Conservation (phyloP, 2,888 invertebrate species). For the Stegophylla sp. region DNA sequence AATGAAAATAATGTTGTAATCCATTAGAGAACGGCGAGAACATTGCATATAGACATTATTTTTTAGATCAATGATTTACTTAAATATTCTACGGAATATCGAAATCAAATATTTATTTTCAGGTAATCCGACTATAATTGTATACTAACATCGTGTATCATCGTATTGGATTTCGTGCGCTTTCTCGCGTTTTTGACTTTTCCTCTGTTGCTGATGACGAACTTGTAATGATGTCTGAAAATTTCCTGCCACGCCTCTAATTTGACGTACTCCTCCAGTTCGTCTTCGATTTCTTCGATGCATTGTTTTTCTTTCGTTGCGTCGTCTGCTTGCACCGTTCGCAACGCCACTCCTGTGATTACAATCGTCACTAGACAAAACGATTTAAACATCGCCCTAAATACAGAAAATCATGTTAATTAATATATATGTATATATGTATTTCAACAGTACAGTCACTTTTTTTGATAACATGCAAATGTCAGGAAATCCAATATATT, state of each 20-base stretch:
- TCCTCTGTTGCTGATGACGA: neutral
- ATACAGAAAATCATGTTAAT: no score
- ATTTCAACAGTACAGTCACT: no score
- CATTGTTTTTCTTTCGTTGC: constrained; percentile 14
- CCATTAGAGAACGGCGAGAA: no score
- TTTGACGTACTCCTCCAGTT: constrained; percentile 15
- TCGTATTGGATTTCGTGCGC: constrained; percentile 40
- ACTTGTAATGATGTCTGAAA: constrained; percentile 35
- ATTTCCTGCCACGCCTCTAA: constrained; percentile 38
- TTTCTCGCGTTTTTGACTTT: neutral
- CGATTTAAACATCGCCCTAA: constrained; percentile 19
- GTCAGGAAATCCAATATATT: no score
- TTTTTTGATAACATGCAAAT: no score
- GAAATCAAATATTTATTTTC: no score
- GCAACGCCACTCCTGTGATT: neutral
- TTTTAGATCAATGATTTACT: no score
- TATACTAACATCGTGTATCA: constrained; percentile 46
- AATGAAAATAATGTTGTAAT: no score
- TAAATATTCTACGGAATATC: no score
- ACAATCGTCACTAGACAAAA: neutral
- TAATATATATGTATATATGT: no score
- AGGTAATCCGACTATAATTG: no score
- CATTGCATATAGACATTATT: no score
- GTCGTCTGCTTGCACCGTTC: neutral
- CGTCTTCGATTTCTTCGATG: constrained; percentile 9